phyloP scores from a whole-genome alignment of 2,888 invertebrate genomes.

The Synergus umbraculus region DNA sequence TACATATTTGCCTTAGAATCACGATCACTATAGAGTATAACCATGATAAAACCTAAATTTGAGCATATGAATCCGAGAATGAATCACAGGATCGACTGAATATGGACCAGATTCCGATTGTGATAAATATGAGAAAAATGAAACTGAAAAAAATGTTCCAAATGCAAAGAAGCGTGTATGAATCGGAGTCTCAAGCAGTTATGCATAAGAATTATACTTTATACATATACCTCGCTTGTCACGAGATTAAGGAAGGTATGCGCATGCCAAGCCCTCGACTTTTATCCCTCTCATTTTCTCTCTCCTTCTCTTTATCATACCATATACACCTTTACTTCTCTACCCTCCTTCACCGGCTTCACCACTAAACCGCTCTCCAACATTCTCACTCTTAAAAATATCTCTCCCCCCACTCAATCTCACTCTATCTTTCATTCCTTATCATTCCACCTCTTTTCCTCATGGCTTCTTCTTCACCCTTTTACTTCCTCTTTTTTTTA shows the following conservation, averaged over 20 bases:
- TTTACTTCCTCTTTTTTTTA: conserved; percentile 6
- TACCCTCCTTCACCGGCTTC: conserved; percentile 30
- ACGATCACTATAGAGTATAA: background rate
- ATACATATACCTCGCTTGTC: conserved; percentile 35
- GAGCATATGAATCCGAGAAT: background rate
- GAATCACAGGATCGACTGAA: conserved; percentile 5
- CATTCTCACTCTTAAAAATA: conserved; percentile 27
- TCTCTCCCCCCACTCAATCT: conserved; percentile 21
- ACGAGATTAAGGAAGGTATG: conserved; percentile 50
- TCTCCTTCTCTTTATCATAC: conserved; percentile 35
- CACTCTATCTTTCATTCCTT: conserved; percentile 28
- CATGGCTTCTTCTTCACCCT: conserved; percentile 6
- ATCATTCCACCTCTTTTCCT: conserved; percentile 31
- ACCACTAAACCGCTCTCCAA: background rate
- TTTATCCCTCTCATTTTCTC: conserved; percentile 41
- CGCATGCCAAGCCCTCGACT: conserved; percentile 52
- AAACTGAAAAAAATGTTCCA: background rate
- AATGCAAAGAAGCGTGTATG: conserved; percentile 24
- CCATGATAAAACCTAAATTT: conserved; percentile 10
- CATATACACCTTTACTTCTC: conserved; percentile 30
- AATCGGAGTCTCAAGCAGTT: conserved; percentile 26
- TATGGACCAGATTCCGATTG: conserved; percentile 36
- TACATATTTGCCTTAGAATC: background rate
- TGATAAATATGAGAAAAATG: background rate
- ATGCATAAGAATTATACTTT: conserved; percentile 34